These are phyloP conservation scores for Epirrhoe alternata DNA, from an alignment of 2,888 invertebrate genomes.

Conservation along the genomic window DNA sequence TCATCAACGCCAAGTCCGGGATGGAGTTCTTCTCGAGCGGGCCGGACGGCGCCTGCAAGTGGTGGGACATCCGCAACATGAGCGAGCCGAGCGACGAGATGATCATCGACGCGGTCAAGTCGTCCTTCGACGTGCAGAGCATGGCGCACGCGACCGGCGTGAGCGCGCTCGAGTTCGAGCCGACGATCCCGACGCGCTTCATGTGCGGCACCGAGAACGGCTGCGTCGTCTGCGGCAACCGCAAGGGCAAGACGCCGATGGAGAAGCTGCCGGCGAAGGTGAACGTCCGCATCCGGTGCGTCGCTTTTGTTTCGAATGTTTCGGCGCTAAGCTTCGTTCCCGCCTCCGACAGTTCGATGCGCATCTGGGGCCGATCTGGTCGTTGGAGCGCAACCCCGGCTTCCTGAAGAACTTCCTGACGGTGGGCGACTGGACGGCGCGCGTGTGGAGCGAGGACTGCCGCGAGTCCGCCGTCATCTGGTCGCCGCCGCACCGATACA, in stretches of 20 bases:
- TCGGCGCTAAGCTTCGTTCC: neutral
- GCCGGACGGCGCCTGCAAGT: slow-evolving; percentile 94
- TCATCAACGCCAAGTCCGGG: slow-evolving; percentile 96
- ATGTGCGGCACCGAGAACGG: slow-evolving; percentile 90
- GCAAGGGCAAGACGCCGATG: slow-evolving; percentile 88
- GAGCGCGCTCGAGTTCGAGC: slow-evolving; percentile 88
- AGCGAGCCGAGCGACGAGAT: slow-evolving; percentile 87
- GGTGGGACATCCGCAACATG: slow-evolving; percentile 91
- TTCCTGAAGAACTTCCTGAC: slow-evolving; percentile 97
- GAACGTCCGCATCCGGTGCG: neutral
- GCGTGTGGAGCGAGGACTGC: slow-evolving; percentile 98
- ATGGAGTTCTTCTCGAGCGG: slow-evolving; percentile 96
- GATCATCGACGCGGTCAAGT: slow-evolving; percentile 87
- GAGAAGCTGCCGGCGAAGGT: slow-evolving; percentile 87
- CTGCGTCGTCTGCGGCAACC: slow-evolving; percentile 87
- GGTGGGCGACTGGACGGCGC: slow-evolving; percentile 96
- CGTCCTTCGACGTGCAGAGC: slow-evolving; percentile 76
- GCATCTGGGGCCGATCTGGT: slow-evolving; percentile 93
- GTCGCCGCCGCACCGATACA: slow-evolving; percentile 88
- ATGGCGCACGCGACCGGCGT: slow-evolving; percentile 85
- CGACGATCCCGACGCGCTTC: slow-evolving; percentile 90
- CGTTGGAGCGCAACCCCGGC: slow-evolving; percentile 94
- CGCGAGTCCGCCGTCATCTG: slow-evolving; percentile 95
- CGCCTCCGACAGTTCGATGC: slow-evolving; percentile 78
- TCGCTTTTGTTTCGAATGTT: neutral